phyloP scores from a whole-genome alignment of 2,113 vertebrate genomes.

The Jaculus jaculus region DNA sequence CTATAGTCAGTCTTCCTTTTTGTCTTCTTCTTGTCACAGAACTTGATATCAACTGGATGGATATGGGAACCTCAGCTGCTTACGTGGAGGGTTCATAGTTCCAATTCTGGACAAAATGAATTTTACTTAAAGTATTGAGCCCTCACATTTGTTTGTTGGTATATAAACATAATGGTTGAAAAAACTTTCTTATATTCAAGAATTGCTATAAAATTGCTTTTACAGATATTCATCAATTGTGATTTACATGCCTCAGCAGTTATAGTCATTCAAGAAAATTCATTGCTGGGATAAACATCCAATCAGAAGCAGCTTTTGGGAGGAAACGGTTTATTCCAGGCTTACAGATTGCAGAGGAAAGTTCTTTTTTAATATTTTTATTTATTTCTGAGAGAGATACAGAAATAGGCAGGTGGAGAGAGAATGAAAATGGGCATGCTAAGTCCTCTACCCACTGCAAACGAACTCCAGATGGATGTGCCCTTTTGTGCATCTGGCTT shows the following conservation, averaged over 20 bases:
- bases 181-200: not conserved
- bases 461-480: too few relatives aligned
- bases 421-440: too few relatives aligned
- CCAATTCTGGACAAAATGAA: not conserved
- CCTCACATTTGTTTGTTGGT: not conserved
- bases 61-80: not conserved
- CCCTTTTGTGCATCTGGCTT: too few relatives aligned
- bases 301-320: too few relatives aligned
- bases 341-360: too few relatives aligned
- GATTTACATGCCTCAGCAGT: not conserved
- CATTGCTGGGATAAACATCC: too few relatives aligned
- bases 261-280: slow-evolving; percentile 14
- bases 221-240: not conserved
- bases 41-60: not conserved
- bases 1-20: not conserved
- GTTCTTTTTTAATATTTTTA: too few relatives aligned
- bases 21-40: not conserved
- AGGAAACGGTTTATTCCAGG: too few relatives aligned
- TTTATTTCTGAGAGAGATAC: too few relatives aligned
- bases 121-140: not conserved
- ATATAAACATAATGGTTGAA: slow-evolving; percentile 24
- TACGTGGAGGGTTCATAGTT: not conserved
- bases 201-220: not conserved
- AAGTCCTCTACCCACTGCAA: too few relatives aligned
- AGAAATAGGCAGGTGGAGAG: too few relatives aligned